Percentiles rank a stretch among this genome's conserved stretches.
Conservation (phyloP, 2,888 invertebrate genomes). For the Halictus ligatus region DNA sequence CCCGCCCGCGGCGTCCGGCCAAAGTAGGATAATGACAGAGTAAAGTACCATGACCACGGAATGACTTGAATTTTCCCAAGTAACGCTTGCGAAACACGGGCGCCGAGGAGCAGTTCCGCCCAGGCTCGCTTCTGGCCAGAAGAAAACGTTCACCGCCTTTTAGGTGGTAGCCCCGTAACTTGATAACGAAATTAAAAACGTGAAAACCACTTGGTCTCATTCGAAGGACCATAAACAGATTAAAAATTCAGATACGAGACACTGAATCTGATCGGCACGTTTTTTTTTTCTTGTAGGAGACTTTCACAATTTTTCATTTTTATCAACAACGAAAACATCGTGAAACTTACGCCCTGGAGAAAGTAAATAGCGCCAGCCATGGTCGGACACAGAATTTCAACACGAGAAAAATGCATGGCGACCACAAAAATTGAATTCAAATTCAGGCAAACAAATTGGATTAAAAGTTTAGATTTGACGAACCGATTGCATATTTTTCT, state of each 20-base stretch:
- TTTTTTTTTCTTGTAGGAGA: not conserved
- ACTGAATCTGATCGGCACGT: not conserved
- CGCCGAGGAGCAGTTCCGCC: slow-evolving; percentile 19
- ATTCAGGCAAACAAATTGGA: too few relatives aligned
- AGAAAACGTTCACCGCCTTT: slow-evolving; percentile 2
- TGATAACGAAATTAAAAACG: not conserved
- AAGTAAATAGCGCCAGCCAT: too few relatives aligned
- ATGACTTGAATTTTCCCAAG: slow-evolving; percentile 59
- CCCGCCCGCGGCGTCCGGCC: slow-evolving; percentile 29
- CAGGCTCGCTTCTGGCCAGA: not conserved
- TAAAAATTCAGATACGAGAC: not conserved
- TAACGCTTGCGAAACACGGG: slow-evolving; percentile 51
- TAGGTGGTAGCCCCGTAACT: not conserved
- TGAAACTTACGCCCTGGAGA: too few relatives aligned
- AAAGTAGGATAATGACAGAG: slow-evolving; percentile 57
- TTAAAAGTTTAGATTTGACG: too few relatives aligned
- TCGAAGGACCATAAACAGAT: not conserved
- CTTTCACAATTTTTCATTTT: not conserved
- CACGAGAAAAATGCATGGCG: too few relatives aligned
- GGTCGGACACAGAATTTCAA: too few relatives aligned
- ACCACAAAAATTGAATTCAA: too few relatives aligned
- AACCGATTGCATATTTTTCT: too few relatives aligned
- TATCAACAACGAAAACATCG: too few relatives aligned
- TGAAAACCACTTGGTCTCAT: not conserved
- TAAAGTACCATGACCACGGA: slow-evolving; percentile 35